phyloP scores from a whole-genome alignment of 2,113 vertebrate genomes.

The Amphiprion percula region DNA sequence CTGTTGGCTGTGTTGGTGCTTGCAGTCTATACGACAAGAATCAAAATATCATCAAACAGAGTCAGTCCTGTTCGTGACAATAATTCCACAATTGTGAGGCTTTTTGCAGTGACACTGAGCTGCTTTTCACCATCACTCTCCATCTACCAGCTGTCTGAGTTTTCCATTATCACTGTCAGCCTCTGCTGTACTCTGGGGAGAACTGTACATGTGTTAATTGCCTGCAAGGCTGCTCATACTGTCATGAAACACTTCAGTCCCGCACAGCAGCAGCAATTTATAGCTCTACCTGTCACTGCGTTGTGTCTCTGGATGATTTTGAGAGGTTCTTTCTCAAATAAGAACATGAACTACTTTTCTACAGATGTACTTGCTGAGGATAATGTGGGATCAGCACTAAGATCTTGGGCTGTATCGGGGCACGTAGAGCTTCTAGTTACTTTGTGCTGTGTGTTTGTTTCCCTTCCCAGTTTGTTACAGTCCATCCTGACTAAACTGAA shows the following conservation, averaged over 20 bases:
- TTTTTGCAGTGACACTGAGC: constrained; percentile 66
- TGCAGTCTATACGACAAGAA: constrained; percentile 30
- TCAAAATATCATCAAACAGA: constrained; percentile 23
- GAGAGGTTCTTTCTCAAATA: constrained; percentile 44
- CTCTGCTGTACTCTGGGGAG: constrained; percentile 71
- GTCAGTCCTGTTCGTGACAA: not conserved
- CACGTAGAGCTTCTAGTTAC: constrained; percentile 24
- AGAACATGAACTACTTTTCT: constrained; percentile 47
- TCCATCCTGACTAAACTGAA: constrained; percentile 36
- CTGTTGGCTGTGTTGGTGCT: constrained; percentile 43
- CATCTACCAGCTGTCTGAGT: constrained; percentile 43
- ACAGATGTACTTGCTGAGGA: constrained; percentile 52
- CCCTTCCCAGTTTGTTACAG: constrained; percentile 26
- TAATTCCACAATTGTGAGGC: constrained; percentile 35
- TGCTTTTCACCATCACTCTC: constrained; percentile 53
- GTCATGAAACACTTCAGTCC: constrained; percentile 69
- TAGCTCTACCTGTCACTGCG: constrained; percentile 44
- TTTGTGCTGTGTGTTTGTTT: constrained; percentile 32
- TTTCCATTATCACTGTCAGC: constrained; percentile 55
- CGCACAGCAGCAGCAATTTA: constrained; percentile 56
- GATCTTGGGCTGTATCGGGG: constrained; percentile 27
- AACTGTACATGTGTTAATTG: constrained; percentile 70
- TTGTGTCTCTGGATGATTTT: constrained; percentile 67
- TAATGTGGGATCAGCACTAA: constrained; percentile 46
- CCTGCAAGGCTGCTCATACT: constrained; percentile 60